phyloP scores from a whole-genome alignment of 2,888 invertebrate species.

The Palloptera scutellata region DNA sequence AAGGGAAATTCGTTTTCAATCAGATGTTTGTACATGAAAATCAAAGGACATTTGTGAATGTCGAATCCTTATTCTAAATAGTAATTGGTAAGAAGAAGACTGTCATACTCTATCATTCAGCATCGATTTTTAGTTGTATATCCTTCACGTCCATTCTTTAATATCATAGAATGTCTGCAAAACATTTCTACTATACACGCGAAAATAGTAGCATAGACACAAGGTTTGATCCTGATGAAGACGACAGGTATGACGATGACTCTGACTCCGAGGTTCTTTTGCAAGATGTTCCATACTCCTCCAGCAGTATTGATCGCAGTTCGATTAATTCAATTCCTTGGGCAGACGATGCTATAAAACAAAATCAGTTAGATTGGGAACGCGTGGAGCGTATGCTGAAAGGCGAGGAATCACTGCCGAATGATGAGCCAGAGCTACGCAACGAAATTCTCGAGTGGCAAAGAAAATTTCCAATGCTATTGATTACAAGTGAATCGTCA shows the following conservation, averaged over 20 bases:
- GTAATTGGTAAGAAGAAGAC: too few relatives aligned
- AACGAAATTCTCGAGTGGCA: slow-evolving; percentile 63
- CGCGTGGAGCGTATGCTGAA: slow-evolving; percentile 59
- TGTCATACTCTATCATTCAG: too few relatives aligned
- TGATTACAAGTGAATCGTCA: slow-evolving; percentile 23
- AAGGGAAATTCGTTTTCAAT: too few relatives aligned
- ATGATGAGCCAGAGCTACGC: slow-evolving; percentile 52
- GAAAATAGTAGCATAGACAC: slow-evolving; percentile 31
- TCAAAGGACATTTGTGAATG: too few relatives aligned
- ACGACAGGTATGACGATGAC: slow-evolving; percentile 41
- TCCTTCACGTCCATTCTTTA: neutral
- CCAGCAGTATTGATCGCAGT: slow-evolving; percentile 61
- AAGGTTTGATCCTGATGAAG: slow-evolving; percentile 34
- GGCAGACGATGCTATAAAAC: slow-evolving; percentile 64
- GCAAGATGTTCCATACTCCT: slow-evolving; percentile 59
- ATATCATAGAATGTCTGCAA: slow-evolving; percentile 46
- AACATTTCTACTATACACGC: slow-evolving; percentile 48
- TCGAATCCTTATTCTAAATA: too few relatives aligned
- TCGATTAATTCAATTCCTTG: slow-evolving; percentile 64
- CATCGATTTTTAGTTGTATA: too few relatives aligned
- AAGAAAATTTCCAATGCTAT: slow-evolving; percentile 55
- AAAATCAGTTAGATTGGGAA: slow-evolving; percentile 63
- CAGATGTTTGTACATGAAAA: too few relatives aligned
- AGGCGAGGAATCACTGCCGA: slow-evolving; percentile 51
- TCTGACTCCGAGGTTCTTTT: slow-evolving; percentile 52